Evolutionary conservation across 2,797 vertebrate species (phyloP), one percentile per base, ranked within the genome.

Genomic region (Triplophysa bombifrons): DNA sequence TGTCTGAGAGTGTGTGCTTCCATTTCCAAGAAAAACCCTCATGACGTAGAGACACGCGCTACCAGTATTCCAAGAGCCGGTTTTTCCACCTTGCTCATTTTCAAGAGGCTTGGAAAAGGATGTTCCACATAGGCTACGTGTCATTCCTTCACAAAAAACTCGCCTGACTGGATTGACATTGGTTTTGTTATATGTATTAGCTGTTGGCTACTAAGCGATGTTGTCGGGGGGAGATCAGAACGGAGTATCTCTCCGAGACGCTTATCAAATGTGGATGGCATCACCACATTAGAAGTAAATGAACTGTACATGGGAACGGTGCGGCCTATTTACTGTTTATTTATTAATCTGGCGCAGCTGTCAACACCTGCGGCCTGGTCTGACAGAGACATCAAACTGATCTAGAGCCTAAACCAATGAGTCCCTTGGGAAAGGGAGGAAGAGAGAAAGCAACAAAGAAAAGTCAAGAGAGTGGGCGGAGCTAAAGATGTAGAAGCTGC

Each of bases 291-390:
- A 74, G 72, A 53, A 78, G 22, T 7, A 78, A 75, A 48, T 72
- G 78, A 53, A 65, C 38, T 16, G 68, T 44, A 25, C 20, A 60
- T 58, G 20, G 20, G 44, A 38, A 41, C 25, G 60, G 30, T 48
- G 67, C 25, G 34, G 46, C 25, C 55, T 51, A 72, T 75, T 87
- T 85, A 79, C 87, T 89, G 83, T 90, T 93, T 89, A 92, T 92
- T 92, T 93, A 93, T 92, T 93, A 87, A 93, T 93, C 79, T 83
- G 72, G 69, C 68, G 86, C 84, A 80, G 86, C 87, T 84, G 86
- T 68, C 84, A 89, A 88, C 91, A 91, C 89, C 90, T 92, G 90
- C 77, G 61, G 84, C 84, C 82, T 55, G 56, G 46, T 48, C 61
- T 76, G 82, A 75, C 82, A 78, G 82, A 82, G 41, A 55, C 25